phyloP scores from a whole-genome alignment of 2,113 vertebrate genomes.

The Cranoglanis bouderius region DNA sequence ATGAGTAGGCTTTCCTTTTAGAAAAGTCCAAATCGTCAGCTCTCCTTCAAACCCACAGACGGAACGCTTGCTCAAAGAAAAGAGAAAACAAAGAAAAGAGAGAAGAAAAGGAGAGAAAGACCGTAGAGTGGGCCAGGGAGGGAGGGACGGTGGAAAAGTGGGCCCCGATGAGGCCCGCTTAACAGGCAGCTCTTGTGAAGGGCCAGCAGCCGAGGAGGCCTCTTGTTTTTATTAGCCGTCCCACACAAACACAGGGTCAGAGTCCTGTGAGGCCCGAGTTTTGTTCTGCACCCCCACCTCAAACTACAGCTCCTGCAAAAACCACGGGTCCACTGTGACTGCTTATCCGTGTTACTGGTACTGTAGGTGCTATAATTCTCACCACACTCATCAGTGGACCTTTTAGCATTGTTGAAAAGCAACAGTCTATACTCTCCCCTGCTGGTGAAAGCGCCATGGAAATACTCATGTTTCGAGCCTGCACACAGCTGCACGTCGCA shows the following conservation, averaged over 20 bases:
- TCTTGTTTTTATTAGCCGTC: constrained; percentile 53
- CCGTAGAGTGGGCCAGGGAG: not conserved
- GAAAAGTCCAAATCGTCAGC: constrained; percentile 11
- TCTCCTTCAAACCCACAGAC: constrained; percentile 34
- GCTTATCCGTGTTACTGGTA: constrained; percentile 8
- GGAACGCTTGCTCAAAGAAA: constrained; percentile 36
- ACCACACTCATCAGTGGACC: not conserved
- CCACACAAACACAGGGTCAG: constrained; percentile 49
- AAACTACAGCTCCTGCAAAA: not conserved
- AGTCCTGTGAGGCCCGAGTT: constrained; percentile 12
- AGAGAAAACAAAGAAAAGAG: constrained; percentile 27
- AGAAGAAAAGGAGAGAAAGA: constrained; percentile 26
- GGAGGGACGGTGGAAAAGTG: constrained; percentile 23
- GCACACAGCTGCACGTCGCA: not conserved
- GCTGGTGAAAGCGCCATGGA: not conserved
- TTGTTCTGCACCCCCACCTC: constrained; percentile 23
- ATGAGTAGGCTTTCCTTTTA: constrained; percentile 21
- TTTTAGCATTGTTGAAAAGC: not conserved
- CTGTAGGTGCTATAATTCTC: constrained; percentile 13
- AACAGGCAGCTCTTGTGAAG: constrained; percentile 46
- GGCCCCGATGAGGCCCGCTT: constrained; percentile 25
- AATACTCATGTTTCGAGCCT: not conserved
- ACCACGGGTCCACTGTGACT: not conserved
- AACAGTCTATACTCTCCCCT: constrained; percentile 9
- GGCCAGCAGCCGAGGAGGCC: constrained; percentile 35